Conservation (phyloP, 2,797 vertebrate genomes). For the Chromis chromis region DNA sequence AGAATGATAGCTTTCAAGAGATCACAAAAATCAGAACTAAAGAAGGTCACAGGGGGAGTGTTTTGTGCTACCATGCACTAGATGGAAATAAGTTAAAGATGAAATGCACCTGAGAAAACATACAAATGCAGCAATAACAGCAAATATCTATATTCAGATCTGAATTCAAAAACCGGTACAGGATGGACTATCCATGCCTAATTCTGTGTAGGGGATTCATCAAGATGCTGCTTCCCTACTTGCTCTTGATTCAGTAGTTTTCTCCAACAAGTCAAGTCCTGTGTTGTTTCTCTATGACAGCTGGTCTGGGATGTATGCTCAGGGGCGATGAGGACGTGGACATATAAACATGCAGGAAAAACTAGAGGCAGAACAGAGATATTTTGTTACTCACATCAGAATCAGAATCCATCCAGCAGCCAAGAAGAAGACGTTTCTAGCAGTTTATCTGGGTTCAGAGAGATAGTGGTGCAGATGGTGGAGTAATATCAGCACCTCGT, state of each 20-base stretch:
- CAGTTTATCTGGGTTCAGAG: constrained; percentile 8
- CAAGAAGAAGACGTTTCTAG: background rate
- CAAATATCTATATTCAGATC: too few relatives aligned
- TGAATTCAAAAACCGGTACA: too few relatives aligned
- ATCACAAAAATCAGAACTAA: too few relatives aligned
- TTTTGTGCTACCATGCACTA: too few relatives aligned
- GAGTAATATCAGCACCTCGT: constrained; percentile 11
- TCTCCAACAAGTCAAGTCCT: background rate
- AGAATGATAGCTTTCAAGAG: background rate
- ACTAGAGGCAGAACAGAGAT: background rate
- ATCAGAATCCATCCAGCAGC: background rate
- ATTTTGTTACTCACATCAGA: background rate
- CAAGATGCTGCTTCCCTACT: constrained; percentile 23
- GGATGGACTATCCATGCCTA: too few relatives aligned
- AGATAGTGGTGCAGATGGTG: constrained; percentile 25
- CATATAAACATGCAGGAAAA: background rate
- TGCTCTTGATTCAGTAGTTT: background rate
- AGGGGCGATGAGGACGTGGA: background rate
- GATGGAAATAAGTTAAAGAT: too few relatives aligned
- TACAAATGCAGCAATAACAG: too few relatives aligned
- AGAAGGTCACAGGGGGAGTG: too few relatives aligned
- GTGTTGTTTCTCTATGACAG: background rate
- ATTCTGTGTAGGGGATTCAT: background rate
- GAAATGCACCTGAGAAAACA: too few relatives aligned
- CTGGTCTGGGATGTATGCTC: background rate